Evolutionary conservation across 2,797 vertebrate genomes (phyloP), one percentile per base, ranked within the genome.

Genomic region (Scomberomorus guttatus): DNA sequence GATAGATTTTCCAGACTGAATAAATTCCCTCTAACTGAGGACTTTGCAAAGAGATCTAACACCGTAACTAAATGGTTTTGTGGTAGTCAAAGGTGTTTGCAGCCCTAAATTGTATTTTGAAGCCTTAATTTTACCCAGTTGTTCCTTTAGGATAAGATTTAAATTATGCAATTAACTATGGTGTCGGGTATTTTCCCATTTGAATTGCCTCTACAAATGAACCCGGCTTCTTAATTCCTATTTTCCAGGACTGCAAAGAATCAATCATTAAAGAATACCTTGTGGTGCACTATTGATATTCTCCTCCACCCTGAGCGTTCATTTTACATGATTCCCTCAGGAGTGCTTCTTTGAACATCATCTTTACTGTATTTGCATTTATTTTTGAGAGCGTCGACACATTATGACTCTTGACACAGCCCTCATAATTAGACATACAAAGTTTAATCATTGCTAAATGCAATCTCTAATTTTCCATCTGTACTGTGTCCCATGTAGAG

Each of bases 401-500:
- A 57, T 52, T 70, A 51, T 69, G 64, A 85, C 57, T 64, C 70
- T 66, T 75, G 14, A 66, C 67, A 79, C 58, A 77, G 69, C 62
- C 50, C 39, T 75, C 55, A 79, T 82, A 83, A 86, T 82, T 67
- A 54, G 37, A 60, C 66, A 79, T 65, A 54, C 37, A 37, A 37
- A 37, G 37, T 37, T 37, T 37, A 37, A 37, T 37, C 37, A 62
- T 84, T 70, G 50, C 46, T 77, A 69, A 91, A 82, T 76, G 57
- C 52, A 66, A 42, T 79, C 59, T 87, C 62, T 87, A 76, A 87
- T 94, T 90, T 85, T 83, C 69, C 60, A 62, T 92, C 50, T 89
- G 18, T 71, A 20, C 80, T 89, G 80, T 94, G 80, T 91, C 88
- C 94, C 85, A 92, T 96, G 95, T 90, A 98, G 96, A 90, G 90